Evolutionary conservation across 1,140 invertebrate genomes (phyloP).

Genomic region (Himalopsyche phryganea): DNA sequence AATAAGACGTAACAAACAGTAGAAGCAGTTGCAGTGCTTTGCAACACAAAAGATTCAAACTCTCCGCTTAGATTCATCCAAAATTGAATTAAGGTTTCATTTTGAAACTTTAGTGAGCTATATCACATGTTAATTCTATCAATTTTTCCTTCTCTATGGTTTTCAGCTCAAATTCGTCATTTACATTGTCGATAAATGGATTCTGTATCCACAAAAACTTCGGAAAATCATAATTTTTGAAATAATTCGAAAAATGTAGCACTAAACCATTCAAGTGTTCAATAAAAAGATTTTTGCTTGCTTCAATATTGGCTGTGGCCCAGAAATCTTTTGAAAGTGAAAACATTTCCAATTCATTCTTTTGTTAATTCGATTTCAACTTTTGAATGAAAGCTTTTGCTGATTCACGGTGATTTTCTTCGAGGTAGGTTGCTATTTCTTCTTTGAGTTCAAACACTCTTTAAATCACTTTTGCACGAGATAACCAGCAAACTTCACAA

Average conservation of each 20-base stretch:
- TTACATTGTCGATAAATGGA: not conserved
- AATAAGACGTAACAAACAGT: too few species aligned
- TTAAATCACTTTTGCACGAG: not conserved
- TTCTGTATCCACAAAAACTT: slow-evolving; percentile 1
- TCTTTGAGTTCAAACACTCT: not conserved
- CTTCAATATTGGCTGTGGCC: too few species aligned
- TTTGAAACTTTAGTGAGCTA: too few species aligned
- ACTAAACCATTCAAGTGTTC: slow-evolving; percentile 1
- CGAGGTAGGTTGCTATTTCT: not conserved
- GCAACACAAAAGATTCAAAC: too few species aligned
- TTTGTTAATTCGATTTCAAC: not conserved
- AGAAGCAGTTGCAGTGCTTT: too few species aligned
- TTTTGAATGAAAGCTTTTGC: not conserved
- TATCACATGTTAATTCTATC: too few species aligned
- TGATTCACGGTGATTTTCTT: not conserved
- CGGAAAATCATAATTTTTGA: too few species aligned
- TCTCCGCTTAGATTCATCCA: too few species aligned
- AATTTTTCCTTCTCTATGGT: too few species aligned
- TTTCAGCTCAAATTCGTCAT: slow-evolving; percentile 4
- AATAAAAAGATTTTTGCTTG: too few species aligned
- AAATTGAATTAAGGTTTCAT: too few species aligned
- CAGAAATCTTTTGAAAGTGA: slow-evolving; percentile 1
- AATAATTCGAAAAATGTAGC: slow-evolving; percentile 1
- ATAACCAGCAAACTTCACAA: too few species aligned
- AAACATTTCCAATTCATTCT: slow-evolving; percentile 1